Percentiles rank a stretch among this genome's conserved stretches.
phyloP scores from a whole-genome alignment of 2,797 vertebrate genomes.

The Glyptemys insculpta region DNA sequence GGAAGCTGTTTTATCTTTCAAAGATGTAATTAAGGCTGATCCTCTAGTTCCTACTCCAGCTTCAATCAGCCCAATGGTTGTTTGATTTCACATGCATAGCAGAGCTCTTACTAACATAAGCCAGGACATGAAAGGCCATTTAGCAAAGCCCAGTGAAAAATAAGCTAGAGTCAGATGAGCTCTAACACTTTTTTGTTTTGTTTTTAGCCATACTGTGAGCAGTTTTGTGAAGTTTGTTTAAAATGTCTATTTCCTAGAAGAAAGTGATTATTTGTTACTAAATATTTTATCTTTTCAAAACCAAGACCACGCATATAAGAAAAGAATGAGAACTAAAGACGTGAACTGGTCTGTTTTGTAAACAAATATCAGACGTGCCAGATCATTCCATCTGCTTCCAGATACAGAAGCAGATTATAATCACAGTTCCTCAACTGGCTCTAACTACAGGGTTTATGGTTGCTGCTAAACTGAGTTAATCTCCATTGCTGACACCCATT shows the following conservation, averaged over 20 bases:
- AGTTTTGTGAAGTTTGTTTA: neutral
- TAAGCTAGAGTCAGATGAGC: neutral
- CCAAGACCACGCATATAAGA: neutral
- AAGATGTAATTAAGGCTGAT: neutral
- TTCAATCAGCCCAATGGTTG: neutral
- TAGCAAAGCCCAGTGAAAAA: neutral
- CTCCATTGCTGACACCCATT: neutral
- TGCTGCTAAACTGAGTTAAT: neutral
- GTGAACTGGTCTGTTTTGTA: neutral
- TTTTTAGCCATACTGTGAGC: neutral
- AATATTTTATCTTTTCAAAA: slow-evolving; percentile 4
- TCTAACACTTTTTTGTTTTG: neutral
- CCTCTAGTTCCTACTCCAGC: neutral
- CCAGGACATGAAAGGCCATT: neutral
- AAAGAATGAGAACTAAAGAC: neutral
- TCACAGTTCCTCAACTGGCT: neutral
- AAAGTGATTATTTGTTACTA: neutral
- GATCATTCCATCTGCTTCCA: neutral
- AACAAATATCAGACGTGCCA: neutral
- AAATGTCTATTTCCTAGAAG: neutral
- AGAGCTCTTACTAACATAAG: neutral
- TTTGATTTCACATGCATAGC: neutral
- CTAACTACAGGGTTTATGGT: no score
- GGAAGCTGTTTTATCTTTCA: slow-evolving; percentile 11
- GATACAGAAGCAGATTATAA: neutral